Conservation (phyloP, 1,140 invertebrate genomes). For the Drosophila punjabiensis region DNA sequence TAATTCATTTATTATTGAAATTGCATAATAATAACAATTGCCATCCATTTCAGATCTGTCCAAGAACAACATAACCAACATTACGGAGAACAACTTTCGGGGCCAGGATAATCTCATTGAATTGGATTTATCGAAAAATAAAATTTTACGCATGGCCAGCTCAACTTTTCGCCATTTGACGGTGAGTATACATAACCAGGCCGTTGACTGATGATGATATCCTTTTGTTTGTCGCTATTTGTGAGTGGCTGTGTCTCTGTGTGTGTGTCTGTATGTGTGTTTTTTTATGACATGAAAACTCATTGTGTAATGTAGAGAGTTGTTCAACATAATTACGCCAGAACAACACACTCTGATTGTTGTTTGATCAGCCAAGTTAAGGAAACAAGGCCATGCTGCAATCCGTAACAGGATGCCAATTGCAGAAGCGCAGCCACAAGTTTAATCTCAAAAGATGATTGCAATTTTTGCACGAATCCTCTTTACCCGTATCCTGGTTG, state of each 20-base stretch:
- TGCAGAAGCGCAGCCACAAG: slow-evolving; percentile 15
- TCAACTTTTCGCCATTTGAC: slow-evolving; percentile 90
- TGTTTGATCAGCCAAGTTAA: slow-evolving; percentile 9
- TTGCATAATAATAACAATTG: slow-evolving; percentile 6
- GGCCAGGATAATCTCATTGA: slow-evolving; percentile 91
- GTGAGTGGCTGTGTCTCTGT: too few species aligned
- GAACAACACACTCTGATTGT: neutral
- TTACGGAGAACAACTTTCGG: slow-evolving; percentile 93
- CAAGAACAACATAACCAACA: slow-evolving; percentile 91
- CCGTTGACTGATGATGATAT: slow-evolving; percentile 12
- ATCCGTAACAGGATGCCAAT: slow-evolving; percentile 2
- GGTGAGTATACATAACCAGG: slow-evolving; percentile 73
- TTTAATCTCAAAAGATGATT: slow-evolving; percentile 56
- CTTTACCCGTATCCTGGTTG: slow-evolving; percentile 29
- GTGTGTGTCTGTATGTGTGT: neutral
- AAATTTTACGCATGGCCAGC: slow-evolving; percentile 90
- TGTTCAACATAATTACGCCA: slow-evolving; percentile 12
- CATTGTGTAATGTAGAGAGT: slow-evolving; percentile 10
- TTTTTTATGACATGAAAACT: slow-evolving; percentile 4
- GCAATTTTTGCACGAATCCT: slow-evolving; percentile 42
- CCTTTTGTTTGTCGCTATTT: slow-evolving; percentile 9
- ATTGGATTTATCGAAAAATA: slow-evolving; percentile 94
- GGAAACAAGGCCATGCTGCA: neutral
- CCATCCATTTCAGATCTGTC: slow-evolving; percentile 87
- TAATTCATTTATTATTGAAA: slow-evolving; percentile 14